Evolutionary conservation across 2,113 vertebrate species (phyloP), one percentile per base, ranked within the genome.

Genomic region (Monopterus albus): DNA sequence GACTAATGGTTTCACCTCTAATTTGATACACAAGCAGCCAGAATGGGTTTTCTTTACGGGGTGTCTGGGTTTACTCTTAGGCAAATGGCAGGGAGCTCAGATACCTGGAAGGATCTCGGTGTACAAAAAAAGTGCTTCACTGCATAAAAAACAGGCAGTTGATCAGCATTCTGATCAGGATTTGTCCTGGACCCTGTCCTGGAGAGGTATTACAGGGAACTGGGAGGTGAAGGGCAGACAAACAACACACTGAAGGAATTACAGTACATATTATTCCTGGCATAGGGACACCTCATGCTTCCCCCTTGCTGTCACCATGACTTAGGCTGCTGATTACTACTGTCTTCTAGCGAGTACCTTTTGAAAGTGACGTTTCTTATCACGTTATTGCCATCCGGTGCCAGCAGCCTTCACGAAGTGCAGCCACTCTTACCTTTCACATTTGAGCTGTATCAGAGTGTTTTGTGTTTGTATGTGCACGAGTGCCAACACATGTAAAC

Each of bases 401-500:
- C 18, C 25, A 29, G n/a, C 42, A 15, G 43, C 35, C 17, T 50
- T n/a, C n/a, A 39, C 13, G 4, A 9, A 29, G 13, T 33, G 38
- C 6, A 23, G 7, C 26, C 11, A n/a, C n/a, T 25, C 12, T 50
- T 14, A 39, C 26, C 38, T 68, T 42, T 50, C 18, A 61, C 50
- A 42, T 70, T 25, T 1, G n/a, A n/a, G n/a, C n/a, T n/a, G n/a
- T n/a, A 38, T 9, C 33, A 7, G 7, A 63, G 2, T 47, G 38
- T 53, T 47, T 45, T 72, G 23, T 18, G 53, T 68, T 13, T 49
- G 33, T 12, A 25, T 39, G 49, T 46, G 42, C 8, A 15, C 40
- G 55, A 2, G 31, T 39, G 65, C n/a, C 26, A 52, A 43, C 35
- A 66, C 9, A 33, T 33, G 50, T n/a, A 45, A 42, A 47, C 23